Evolutionary conservation across 2,888 invertebrate species (phyloP), one percentile per base, ranked within the genome.

Genomic region (Dicranocentrus wangi): DNA sequence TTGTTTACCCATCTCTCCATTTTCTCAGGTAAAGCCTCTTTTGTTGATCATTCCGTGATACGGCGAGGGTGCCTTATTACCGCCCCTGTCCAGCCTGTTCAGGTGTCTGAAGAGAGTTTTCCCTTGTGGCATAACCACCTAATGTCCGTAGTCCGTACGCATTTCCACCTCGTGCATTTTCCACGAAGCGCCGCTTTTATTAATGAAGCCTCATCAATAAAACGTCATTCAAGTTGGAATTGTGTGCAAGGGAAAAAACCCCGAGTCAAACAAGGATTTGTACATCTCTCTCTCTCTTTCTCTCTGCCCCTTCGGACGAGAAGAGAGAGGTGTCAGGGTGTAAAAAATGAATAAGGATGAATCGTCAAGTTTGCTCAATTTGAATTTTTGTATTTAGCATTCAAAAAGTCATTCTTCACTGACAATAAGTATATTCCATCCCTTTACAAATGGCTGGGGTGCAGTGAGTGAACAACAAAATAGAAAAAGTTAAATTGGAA

Each of bases 141-240:
- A n/a, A n/a, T n/a, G n/a, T n/a, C n/a, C n/a, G n/a, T n/a, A n/a
- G n/a, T n/a, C n/a, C n/a, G n/a, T n/a, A n/a, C n/a, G n/a, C n/a
- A n/a, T n/a, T n/a, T n/a, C n/a, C n/a, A n/a, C n/a, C n/a, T n/a
- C n/a, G n/a, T n/a, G n/a, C n/a, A n/a, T n/a, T n/a, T n/a, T n/a
- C n/a, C n/a, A n/a, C n/a, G n/a, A n/a, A n/a, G n/a, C n/a, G n/a
- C n/a, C n/a, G n/a, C n/a, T n/a, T n/a, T n/a, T n/a, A n/a, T n/a
- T n/a, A 70, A 68, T 63, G 70, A 51, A 61, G 13, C 13, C 71
- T 78, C 78, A 78, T 78, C 78, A 78, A 71, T 71, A 63, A 66
- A 68, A 58, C 76, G 68, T 76, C 76, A 76, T 60, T 60, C 60
- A 58, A 23, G 28, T 66, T 55, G n/a, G 55, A 32, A 55, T 42